A percentile compares a stretch with the other conserved stretches of the same genome.
Conservation (phyloP, 1,140 invertebrate genomes). For the Drosophila persimilis region DNA sequence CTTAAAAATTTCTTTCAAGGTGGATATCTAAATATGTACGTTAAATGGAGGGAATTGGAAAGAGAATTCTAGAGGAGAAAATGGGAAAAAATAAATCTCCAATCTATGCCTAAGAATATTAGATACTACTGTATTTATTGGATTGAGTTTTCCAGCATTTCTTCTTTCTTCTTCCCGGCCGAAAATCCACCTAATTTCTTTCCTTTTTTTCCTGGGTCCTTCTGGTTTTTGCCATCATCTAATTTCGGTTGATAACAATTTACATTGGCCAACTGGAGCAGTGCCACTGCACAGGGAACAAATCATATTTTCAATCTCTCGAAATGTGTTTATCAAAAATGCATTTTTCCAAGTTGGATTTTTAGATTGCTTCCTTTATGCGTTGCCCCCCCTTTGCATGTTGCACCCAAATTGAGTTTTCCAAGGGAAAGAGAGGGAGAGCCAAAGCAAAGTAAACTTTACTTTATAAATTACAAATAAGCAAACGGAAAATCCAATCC, state of each 20-base stretch:
- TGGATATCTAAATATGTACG: too few species aligned
- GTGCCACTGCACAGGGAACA: neutral
- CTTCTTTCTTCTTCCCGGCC: too few species aligned
- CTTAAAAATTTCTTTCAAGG: too few species aligned
- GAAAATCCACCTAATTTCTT: too few species aligned
- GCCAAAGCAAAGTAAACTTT: constrained; percentile 61
- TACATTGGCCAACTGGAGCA: neutral
- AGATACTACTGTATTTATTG: too few species aligned
- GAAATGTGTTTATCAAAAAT: constrained; percentile 44
- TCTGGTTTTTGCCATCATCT: neutral
- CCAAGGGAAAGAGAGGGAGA: constrained; percentile 5
- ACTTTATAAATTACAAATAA: constrained; percentile 80
- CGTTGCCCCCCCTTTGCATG: neutral
- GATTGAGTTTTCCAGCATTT: too few species aligned
- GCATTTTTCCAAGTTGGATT: constrained; percentile 28
- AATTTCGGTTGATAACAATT: neutral
- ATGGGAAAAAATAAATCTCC: too few species aligned
- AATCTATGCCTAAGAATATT: too few species aligned
- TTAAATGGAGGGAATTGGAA: too few species aligned
- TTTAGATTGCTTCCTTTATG: constrained; percentile 25
- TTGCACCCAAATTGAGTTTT: constrained; percentile 27
- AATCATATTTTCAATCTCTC: constrained; percentile 20
- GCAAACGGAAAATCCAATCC: constrained; percentile 51
- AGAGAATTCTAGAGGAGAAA: too few species aligned
- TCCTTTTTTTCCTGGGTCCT: too few species aligned